Evolutionary conservation across 2,113 vertebrate species (phyloP), one percentile per base, ranked within the genome.

Genomic region (Seriola dumerili): DNA sequence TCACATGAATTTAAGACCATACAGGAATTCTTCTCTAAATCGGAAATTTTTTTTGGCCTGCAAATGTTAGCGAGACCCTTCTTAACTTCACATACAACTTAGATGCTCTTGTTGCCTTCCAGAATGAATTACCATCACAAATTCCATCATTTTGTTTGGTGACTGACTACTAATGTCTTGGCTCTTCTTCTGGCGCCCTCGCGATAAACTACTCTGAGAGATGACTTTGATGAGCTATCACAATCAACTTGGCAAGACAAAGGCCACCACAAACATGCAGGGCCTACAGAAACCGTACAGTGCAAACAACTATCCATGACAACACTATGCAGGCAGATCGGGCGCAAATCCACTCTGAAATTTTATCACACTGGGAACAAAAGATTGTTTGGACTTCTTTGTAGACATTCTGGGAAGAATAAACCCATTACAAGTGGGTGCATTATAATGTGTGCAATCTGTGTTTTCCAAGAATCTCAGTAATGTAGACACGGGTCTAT

Each of bases 381-480:
- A 46, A 34, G 32, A 14, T 16, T 58, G 61, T 76, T 55, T 70
- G 38, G 61, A 77, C 32, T 59, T 59, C 36, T 76, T 14, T 63
- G 21, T 44, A 34, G 55, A 52, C 32, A 50, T 40, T 68, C 32
- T 75, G 23, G 19, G 13, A 34, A 44, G 8, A 65, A 58, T 78
- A 72, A 72, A 64, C 29, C 17, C 48, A 23, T 72, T 21, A 78
- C 23, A 78, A 25, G 46, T 46, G 23, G 46, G 23, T 17, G 21
- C 44, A 32, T 57, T 40, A 36, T 36, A 63, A 73, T n/a, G 48
- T 63, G 12, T 10, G 3, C 64, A 46, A 38, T 62, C 46, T 57
- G 19, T 57, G 19, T 66, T 65, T 63, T 63, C 38, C 25, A 70
- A 9, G n/a, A 44, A 38, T 29, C 25, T 46, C 44, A 16, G 44